Conservation (phyloP, 2,797 vertebrate genomes). For the Loriculus beryllinus region DNA sequence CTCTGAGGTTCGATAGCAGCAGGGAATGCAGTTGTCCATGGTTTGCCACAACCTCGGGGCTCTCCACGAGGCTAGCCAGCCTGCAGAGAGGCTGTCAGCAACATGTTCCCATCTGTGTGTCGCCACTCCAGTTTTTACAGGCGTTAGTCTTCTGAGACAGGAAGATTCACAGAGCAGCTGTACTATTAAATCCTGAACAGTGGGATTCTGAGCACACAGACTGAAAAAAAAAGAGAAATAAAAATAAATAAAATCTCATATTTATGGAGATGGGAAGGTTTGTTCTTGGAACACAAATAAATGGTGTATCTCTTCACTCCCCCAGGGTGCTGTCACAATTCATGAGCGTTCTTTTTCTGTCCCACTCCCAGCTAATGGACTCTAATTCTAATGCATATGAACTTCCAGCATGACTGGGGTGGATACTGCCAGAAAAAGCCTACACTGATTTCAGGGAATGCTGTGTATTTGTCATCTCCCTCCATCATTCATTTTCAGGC, state of each 20-base stretch:
- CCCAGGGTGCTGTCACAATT: not conserved
- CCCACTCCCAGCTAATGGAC: not conserved
- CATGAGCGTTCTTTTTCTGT: not conserved
- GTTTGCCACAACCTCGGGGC: not conserved
- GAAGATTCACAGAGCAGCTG: not conserved
- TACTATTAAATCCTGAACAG: not conserved
- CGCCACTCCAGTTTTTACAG: not conserved
- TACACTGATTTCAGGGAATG: not conserved
- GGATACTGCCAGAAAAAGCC: constrained; percentile 8
- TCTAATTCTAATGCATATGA: constrained; percentile 33
- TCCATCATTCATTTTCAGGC: constrained; percentile 3
- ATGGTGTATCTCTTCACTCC: not conserved
- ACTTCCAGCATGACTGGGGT: not conserved
- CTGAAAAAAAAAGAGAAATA: too few species aligned
- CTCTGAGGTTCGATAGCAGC: not conserved
- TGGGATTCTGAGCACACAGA: not conserved
- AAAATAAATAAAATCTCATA: not conserved
- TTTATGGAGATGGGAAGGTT: constrained; percentile 21
- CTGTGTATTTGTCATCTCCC: not conserved
- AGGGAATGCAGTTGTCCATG: not conserved
- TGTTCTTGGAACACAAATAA: constrained; percentile 9
- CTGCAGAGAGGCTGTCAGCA: not conserved
- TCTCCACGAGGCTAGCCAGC: not conserved
- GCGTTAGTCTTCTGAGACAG: not conserved
- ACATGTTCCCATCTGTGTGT: not conserved